Conservation (phyloP, 2,113 vertebrate genomes). For the Geothlypis trichas region DNA sequence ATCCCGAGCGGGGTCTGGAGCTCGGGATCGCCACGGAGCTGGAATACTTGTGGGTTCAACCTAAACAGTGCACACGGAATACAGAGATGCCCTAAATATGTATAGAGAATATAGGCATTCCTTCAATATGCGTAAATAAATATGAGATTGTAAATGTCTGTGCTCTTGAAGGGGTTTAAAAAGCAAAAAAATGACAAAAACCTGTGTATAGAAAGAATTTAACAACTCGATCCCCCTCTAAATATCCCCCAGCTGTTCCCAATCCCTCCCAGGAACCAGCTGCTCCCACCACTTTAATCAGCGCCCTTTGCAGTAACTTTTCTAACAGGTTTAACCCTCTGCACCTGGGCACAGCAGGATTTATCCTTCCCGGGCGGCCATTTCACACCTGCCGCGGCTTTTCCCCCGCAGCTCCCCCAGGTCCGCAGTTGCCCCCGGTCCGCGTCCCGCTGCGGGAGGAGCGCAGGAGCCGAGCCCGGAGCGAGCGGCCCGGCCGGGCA, state of each 20-base stretch:
- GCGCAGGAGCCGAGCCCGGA: not conserved
- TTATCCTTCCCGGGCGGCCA: rapidly evolving
- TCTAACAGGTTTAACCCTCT: not conserved
- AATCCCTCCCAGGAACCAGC: not conserved
- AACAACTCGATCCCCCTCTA: too few relatives aligned
- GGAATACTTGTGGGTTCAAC: not conserved
- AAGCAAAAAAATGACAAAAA: not conserved
- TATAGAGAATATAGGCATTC: rapidly evolving
- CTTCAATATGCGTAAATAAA: not conserved
- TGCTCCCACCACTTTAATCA: not conserved
- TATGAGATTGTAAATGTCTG: not conserved
- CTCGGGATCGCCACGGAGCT: not conserved
- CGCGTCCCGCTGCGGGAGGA: not conserved
- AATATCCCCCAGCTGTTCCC: not conserved
- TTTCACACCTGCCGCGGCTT: not conserved
- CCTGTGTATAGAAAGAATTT: not conserved
- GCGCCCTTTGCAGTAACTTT: not conserved
- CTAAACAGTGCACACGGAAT: rapidly evolving
- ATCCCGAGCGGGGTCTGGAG: not conserved
- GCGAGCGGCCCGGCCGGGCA: rapidly evolving
- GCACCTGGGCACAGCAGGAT: not conserved
- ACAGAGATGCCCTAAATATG: not conserved
- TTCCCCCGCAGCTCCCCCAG: too few relatives aligned
- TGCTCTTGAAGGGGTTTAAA: not conserved
- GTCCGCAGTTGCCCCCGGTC: not conserved